Base-by-base conservation (phyloP, 2,888 invertebrate species). In the Diarsia dahlii region DNA sequence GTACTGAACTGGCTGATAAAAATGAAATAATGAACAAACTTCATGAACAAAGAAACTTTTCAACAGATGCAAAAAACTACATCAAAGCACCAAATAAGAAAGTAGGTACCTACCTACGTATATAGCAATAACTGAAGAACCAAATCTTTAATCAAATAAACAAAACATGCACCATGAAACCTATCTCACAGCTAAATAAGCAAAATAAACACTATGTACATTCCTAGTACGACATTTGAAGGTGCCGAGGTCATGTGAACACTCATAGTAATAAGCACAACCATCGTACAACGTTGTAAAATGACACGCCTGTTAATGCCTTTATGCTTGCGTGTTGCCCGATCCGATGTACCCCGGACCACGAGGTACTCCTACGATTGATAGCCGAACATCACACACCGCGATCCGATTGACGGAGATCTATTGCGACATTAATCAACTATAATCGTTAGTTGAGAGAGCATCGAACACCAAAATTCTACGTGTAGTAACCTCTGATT, bases 391-490 rank as follows among this genome's bases (percentile, higher is more conserved):
- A 90, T 88, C 89, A 87, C 87, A 86, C 82, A 85, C 84, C 78
- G 82, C 85, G 85, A 79, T 87, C 81, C 89, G 89, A 91, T 91
- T 91, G 91, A 92, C 89, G 89, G 88, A 87, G 90, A 93, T 91
- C 88, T 90, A 93, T 92, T 87, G 90, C 89, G 88, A 90, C 89
- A 93, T 93, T 91, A 92, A 92, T 93, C 90, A 88, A 88, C 87
- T 81, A 84, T 89, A 90, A 90, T 89, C 85, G 86, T 81, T 87
- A 86, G 81, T 86, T 81, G 86, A 82, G 81, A 77, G 82, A 84
- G 81, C 78, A 79, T 68, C 73, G 72, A 73, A 80, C 76, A 80
- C 77, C 76, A 72, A 75, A 78, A 78, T 72, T 79, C 76, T 80
- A 71, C 74, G 76, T 78, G 78, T 71, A 80, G 65, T 85, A 79